A percentile compares a stretch with the other conserved stretches of the same genome.
These are phyloP conservation scores for Pelosia muscerda DNA, from an alignment of 2,888 invertebrate species.

Conservation along the genomic window DNA sequence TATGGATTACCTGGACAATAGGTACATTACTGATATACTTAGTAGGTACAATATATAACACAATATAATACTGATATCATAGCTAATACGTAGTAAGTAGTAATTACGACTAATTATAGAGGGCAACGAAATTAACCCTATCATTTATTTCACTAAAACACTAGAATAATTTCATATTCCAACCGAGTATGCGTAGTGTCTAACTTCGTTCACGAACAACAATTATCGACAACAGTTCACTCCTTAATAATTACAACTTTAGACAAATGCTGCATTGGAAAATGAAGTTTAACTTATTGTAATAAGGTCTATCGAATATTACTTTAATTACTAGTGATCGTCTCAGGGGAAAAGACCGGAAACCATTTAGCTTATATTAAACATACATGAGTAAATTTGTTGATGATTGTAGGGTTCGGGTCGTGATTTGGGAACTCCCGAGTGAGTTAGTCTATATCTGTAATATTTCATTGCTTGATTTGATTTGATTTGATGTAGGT, in stretches of 20 bases:
- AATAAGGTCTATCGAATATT: conserved; percentile 49
- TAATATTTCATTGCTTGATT: background rate
- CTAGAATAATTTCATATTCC: conserved; percentile 40
- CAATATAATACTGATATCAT: background rate
- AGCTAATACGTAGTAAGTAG: conserved; percentile 22
- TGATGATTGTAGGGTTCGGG: conserved; percentile 74
- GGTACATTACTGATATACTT: too few species aligned
- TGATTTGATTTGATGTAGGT: background rate
- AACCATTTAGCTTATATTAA: conserved; percentile 81
- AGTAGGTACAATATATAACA: background rate
- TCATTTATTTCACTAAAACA: conserved; percentile 47
- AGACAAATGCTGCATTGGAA: conserved; percentile 34
- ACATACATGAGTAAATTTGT: conserved; percentile 78
- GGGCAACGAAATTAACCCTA: conserved; percentile 41
- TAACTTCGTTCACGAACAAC: conserved; percentile 66
- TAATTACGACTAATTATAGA: conserved; percentile 43
- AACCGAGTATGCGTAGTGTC: conserved; percentile 41
- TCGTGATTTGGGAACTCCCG: conserved; percentile 77
- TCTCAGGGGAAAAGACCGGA: conserved; percentile 78
- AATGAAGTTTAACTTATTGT: conserved; percentile 43
- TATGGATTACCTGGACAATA: too few species aligned
- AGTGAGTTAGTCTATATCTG: conserved; percentile 60
- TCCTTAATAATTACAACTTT: conserved; percentile 74
- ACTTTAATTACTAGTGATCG: conserved; percentile 71
- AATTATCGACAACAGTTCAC: conserved; percentile 81